Evolutionary conservation across 2,113 vertebrate genomes (phyloP).

Genomic region (Arvicanthis niloticus): DNA sequence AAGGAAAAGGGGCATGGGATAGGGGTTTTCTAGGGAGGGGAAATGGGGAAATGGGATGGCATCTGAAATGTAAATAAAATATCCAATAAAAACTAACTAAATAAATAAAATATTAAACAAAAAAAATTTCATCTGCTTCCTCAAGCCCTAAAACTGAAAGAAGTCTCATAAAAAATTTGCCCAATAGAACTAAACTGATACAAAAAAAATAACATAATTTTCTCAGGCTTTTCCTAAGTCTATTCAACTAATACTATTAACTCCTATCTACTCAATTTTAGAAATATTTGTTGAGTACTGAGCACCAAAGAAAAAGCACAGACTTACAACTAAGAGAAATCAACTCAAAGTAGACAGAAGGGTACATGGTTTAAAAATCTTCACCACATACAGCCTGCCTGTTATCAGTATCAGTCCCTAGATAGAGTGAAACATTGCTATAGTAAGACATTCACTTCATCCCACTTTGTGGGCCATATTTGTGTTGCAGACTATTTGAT

Average conservation of each 20-base stretch:
- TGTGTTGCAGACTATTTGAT: background rate
- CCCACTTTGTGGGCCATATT: background rate
- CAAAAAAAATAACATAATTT: background rate
- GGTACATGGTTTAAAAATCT: background rate
- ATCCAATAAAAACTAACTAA: too few species aligned
- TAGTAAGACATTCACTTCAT: background rate
- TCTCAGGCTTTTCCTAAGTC: background rate
- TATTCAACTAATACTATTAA: conserved; percentile 44
- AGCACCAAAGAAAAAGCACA: background rate
- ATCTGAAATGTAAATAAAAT: too few species aligned
- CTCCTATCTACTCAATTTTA: conserved; percentile 34
- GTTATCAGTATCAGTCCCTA: background rate
- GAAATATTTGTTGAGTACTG: conserved; percentile 10
- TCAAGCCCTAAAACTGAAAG: conserved; percentile 6
- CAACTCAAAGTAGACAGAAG: background rate
- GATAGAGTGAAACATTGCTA: background rate
- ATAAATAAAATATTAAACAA: too few species aligned
- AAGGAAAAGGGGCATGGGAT: too few species aligned
- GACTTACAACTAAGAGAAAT: background rate
- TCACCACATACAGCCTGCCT: background rate
- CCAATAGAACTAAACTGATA: conserved; percentile 15
- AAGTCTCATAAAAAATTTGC: conserved; percentile 30
- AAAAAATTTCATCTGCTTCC: conserved; percentile 56
- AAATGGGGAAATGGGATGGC: too few species aligned
- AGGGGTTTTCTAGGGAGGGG: too few species aligned